These are phyloP conservation scores for Rhodinocichla rosea DNA, from an alignment of 2,113 vertebrate genomes.

Conservation along the genomic window DNA sequence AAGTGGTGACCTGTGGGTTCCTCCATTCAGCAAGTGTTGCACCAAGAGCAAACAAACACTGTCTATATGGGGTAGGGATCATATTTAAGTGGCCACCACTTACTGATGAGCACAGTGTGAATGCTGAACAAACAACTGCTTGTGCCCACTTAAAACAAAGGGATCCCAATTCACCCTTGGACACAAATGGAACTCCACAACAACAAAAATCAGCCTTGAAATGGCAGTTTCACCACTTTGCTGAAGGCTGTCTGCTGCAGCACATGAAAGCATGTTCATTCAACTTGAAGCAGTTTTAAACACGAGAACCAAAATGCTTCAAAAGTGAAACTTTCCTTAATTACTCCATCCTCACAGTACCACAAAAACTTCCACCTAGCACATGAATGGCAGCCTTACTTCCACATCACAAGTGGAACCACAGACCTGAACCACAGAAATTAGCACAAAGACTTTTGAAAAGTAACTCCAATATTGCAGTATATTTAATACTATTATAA, in stretches of 20 bases:
- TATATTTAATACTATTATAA: not conserved
- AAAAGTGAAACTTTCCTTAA: not conserved
- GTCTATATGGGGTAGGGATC: not conserved
- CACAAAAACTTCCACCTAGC: not conserved
- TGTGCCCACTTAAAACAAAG: not conserved
- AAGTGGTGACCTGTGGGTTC: not conserved
- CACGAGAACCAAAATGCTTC: not conserved
- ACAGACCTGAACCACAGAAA: not conserved
- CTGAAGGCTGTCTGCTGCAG: not conserved
- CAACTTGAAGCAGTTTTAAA: not conserved
- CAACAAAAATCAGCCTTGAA: not conserved
- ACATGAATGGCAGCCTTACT: not conserved
- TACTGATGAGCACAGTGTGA: not conserved
- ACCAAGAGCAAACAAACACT: not conserved
- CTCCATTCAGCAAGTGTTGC: not conserved
- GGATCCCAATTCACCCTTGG: not conserved
- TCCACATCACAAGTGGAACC: not conserved
- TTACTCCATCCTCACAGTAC: not conserved
- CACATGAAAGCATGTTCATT: accelerated
- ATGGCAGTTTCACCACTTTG: not conserved
- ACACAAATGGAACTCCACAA: not conserved
- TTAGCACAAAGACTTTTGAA: not conserved
- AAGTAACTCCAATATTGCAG: not conserved
- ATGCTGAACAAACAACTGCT: not conserved
- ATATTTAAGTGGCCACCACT: not conserved